Conservation (phyloP, 1,140 invertebrate genomes). For the Helicoverpa zea region DNA sequence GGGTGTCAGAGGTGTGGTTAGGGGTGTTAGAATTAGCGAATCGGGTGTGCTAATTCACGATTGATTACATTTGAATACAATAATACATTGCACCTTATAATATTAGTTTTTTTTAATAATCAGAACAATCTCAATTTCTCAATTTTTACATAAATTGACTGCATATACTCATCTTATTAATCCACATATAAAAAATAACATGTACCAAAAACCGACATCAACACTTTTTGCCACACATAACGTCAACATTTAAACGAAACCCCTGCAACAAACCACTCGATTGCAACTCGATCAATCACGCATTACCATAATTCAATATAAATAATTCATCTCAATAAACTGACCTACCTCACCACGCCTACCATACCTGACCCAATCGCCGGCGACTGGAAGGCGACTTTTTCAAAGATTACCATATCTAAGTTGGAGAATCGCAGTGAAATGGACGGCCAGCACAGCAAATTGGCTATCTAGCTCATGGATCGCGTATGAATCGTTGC, state of each 20-base stretch:
- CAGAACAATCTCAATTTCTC: no score
- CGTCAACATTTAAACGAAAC: constrained; percentile 9
- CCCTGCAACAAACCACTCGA: constrained; percentile 23
- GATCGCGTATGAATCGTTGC: constrained; percentile 64
- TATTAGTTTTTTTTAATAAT: no score
- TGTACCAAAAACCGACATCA: background rate
- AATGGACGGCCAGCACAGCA: constrained; percentile 43
- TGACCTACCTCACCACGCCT: constrained; percentile 56
- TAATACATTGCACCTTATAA: no score
- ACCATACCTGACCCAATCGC: constrained; percentile 16
- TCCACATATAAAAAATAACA: no score
- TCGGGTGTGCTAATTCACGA: no score
- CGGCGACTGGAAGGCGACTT: constrained; percentile 47
- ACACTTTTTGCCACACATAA: background rate
- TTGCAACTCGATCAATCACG: constrained; percentile 32
- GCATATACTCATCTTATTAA: no score
- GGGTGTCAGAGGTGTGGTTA: background rate
- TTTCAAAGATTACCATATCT: constrained; percentile 73
- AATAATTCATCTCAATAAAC: constrained; percentile 58
- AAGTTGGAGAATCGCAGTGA: constrained; percentile 63
- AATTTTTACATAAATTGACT: no score
- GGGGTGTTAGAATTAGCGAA: no score
- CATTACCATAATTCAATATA: constrained; percentile 57
- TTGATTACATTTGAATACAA: no score
- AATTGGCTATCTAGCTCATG: constrained; percentile 67